Evolutionary conservation across 2,797 vertebrate genomes (phyloP).

Genomic region (Phoeniculus purpureus): DNA sequence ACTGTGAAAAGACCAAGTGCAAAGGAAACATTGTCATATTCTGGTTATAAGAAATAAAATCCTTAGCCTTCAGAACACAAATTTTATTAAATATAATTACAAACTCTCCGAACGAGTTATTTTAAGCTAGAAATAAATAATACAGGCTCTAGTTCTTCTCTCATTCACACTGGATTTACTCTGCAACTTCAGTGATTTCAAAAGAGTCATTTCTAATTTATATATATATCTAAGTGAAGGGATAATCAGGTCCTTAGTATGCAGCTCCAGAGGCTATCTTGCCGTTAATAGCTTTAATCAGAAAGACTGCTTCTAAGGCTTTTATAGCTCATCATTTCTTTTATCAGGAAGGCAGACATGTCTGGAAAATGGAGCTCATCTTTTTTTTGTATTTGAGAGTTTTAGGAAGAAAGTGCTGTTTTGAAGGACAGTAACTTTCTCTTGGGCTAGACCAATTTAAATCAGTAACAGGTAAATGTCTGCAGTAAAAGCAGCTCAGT

Average conservation of each 20-base stretch:
- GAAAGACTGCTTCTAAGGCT: conserved; percentile 27
- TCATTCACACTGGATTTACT: conserved; percentile 38
- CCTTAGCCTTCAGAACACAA: conserved; percentile 71
- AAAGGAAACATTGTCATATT: conserved; percentile 74
- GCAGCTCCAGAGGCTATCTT: conserved; percentile 34
- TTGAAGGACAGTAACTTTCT: background rate
- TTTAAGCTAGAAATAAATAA: conserved; percentile 75
- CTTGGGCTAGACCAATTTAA: background rate
- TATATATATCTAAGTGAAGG: conserved; percentile 30
- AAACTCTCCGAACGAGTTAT: conserved; percentile 64
- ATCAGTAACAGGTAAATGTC: background rate
- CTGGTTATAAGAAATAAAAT: conserved; percentile 74
- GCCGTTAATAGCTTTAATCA: conserved; percentile 20
- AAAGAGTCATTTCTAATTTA: conserved; percentile 25
- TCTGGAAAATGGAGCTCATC: background rate
- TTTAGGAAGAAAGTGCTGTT: background rate
- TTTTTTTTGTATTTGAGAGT: background rate
- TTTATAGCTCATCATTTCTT: conserved; percentile 37
- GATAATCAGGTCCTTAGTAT: conserved; percentile 50
- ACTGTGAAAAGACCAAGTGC: conserved; percentile 84
- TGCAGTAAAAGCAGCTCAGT: background rate
- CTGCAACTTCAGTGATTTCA: conserved; percentile 26
- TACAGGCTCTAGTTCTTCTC: conserved; percentile 27
- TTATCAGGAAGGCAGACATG: conserved; percentile 21
- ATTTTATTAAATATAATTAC: conserved; percentile 69